A percentile compares a stretch with the other conserved stretches of the same genome.
Evolutionary conservation across 1,140 invertebrate genomes (phyloP).

Genomic region (Orius laevigatus): DNA sequence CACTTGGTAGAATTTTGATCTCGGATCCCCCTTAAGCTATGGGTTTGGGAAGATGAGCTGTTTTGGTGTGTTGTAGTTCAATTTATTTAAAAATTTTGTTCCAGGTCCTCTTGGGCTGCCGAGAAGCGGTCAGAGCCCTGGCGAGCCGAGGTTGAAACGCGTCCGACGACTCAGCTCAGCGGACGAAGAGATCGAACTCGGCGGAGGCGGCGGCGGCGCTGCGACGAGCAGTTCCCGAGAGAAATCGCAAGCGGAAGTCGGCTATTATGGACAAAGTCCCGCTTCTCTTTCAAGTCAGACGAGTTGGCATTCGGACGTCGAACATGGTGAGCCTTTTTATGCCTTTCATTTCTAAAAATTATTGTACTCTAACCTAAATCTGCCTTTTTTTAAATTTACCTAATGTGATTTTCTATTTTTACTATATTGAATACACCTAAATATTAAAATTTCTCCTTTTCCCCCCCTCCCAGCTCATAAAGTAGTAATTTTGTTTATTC

Average conservation of each 20-base stretch:
- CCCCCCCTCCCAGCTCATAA: no score
- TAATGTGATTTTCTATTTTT: background rate
- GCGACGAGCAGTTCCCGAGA: conserved; percentile 24
- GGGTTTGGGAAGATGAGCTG: no score
- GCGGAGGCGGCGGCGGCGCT: conserved; percentile 27
- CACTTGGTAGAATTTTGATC: no score
- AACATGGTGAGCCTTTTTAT: conserved; percentile 26
- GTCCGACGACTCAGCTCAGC: conserved; percentile 38
- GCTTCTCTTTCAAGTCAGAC: conserved; percentile 35
- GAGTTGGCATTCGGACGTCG: conserved; percentile 40
- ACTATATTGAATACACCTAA: no score
- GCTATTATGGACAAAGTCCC: conserved; percentile 42
- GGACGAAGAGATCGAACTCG: conserved; percentile 36
- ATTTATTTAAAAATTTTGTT: no score
- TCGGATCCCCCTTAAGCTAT: no score
- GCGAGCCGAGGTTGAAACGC: conserved; percentile 36
- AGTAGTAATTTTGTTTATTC: no score
- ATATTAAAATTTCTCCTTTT: background rate
- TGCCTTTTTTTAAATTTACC: background rate
- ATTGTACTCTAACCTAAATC: background rate
- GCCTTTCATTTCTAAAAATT: background rate
- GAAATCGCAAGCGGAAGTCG: conserved; percentile 27
- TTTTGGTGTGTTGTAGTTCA: no score
- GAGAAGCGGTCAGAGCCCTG: conserved; percentile 30
- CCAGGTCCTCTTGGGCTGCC: conserved; percentile 28